Base-by-base conservation (phyloP, 2,888 invertebrate genomes). In the Synergus itoensis region DNA sequence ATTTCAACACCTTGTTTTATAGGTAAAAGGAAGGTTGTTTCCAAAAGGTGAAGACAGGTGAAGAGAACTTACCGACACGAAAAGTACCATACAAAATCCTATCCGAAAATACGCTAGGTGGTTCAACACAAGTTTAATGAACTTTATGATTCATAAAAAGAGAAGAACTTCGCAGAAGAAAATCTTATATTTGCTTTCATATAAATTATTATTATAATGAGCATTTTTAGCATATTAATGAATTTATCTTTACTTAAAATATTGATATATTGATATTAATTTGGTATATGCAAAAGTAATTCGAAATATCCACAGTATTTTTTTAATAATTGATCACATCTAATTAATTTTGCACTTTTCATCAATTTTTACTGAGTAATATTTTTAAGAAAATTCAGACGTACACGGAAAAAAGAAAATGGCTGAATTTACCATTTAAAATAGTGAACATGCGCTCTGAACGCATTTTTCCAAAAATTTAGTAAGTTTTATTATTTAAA, bases 1-100 rank as follows among this genome's bases (percentile, higher is more conserved):
- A 16, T 48, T 9, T 73, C 28, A 11, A n/a, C n/a, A 73, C 73
- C 73, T 53, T 73, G 36, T 36, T 73, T n/a, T n/a, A n/a, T 73
- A 28, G 69, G 45, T 73, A 73, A 73, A 53, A 73, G 12, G 3
- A 40, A 36, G 11, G 4, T 64, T n/a, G 9, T 11, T 53, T 53
- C 7, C 53, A 73, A n/a, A 21, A 12, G 18, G 12, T 28, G 14
- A 28, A 62, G 62, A 62, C 11, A 11, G 18, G 12, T 28, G 14
- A 28, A 62, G 62, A 62, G 12, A 11, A 28, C 28, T 73, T 73
- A 73, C 73, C 73, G 48, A 69, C 69, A 36, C 14, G n/a, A 53
- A 53, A 14, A 4, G 12, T 53, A 16, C n/a, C 18, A 14, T 28
- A 12, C 12, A 18, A 11, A 28, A 14, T 62, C 14, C 62, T 62